Conservation (phyloP, 1,140 invertebrate species). For the Hermetia illucens region DNA sequence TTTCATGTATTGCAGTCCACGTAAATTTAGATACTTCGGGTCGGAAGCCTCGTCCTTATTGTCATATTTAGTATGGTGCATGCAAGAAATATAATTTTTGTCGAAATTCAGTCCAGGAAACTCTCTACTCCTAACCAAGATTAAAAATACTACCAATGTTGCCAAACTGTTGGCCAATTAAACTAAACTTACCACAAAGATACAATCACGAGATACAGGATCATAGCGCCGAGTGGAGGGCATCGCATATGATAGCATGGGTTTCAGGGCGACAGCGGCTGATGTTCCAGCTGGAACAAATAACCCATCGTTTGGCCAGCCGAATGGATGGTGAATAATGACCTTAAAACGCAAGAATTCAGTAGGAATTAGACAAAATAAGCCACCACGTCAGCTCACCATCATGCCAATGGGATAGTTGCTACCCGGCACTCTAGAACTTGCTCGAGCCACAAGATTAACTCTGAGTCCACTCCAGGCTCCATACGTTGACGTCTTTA, state of each 20-base stretch:
- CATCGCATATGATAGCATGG: conserved; percentile 23
- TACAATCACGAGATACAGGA: conserved; percentile 19
- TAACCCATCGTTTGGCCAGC: conserved; percentile 20
- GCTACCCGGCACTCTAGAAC: too few relatives aligned
- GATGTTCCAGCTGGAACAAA: conserved; percentile 17
- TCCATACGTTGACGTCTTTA: conserved; percentile 3
- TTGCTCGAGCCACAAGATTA: too few relatives aligned
- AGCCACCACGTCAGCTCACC: too few relatives aligned
- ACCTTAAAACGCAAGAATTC: too few relatives aligned
- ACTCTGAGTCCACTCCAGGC: conserved; percentile 6
- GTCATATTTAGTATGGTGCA: too few relatives aligned
- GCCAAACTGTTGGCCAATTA: background rate
- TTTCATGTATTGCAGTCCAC: background rate
- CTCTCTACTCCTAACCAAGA: too few relatives aligned
- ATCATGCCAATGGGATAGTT: too few relatives aligned
- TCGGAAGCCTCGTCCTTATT: background rate
- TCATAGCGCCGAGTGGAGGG: conserved; percentile 18
- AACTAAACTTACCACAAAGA: conserved; percentile 23
- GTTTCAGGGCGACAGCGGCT: conserved; percentile 19
- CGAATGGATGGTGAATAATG: conserved; percentile 18
- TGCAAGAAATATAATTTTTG: background rate
- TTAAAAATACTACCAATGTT: too few relatives aligned
- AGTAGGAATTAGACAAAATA: too few relatives aligned
- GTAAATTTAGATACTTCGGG: background rate
- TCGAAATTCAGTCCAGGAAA: too few relatives aligned